A percentile compares a stretch with the other conserved stretches of the same genome.
Conservation (phyloP, 2,113 vertebrate genomes). For the Tylochromis polylepis region DNA sequence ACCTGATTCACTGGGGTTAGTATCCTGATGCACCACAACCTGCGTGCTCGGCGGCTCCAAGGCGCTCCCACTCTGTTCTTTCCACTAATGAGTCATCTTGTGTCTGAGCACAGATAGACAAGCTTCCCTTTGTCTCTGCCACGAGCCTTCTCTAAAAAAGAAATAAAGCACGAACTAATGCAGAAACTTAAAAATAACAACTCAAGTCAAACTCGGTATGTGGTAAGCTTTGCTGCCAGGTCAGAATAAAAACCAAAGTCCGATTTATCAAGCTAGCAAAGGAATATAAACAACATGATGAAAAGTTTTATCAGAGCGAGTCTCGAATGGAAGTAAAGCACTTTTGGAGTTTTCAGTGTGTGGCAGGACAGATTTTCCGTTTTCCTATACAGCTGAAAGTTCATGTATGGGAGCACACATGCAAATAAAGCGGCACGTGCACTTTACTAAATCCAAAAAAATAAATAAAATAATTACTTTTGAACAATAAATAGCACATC, state of each 20-base stretch:
- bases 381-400: neutral
- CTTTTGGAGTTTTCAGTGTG: neutral
- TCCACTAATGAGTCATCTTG: constrained; percentile 25
- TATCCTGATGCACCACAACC: neutral
- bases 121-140: neutral
- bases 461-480: neutral
- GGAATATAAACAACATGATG: neutral
- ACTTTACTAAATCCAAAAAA: neutral
- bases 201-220: neutral
- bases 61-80: neutral
- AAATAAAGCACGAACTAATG: neutral
- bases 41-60: neutral
- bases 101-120: neutral
- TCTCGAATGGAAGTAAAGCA: neutral
- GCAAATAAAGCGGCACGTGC: neutral
- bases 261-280: neutral
- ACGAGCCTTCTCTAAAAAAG: neutral
- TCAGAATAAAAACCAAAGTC: neutral
- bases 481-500: neutral
- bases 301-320: neutral
- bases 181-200: neutral
- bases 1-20: constrained; percentile 40
- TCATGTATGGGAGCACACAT: neutral
- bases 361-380: neutral
- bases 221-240: neutral